Conservation (phyloP, 2,888 invertebrate genomes). For the Temnothorax rugatulus region DNA sequence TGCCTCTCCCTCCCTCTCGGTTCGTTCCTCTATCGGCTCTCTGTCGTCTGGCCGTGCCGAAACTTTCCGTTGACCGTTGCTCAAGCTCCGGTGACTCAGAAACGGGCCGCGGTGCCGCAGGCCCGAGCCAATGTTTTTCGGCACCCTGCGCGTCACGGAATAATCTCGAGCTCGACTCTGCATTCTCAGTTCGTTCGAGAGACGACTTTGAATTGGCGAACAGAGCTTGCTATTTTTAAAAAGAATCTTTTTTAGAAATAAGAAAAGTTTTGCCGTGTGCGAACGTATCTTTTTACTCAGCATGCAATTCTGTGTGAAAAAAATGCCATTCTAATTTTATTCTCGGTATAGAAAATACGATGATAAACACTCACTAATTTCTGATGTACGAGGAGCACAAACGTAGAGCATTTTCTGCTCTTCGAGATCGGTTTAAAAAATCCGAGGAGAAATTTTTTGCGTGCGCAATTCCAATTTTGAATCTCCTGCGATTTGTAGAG, state of each 20-base stretch:
- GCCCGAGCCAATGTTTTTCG: constrained; percentile 55
- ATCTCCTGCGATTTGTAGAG: neutral
- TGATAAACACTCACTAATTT: neutral
- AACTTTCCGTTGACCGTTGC: constrained; percentile 82
- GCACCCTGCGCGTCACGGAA: constrained; percentile 2
- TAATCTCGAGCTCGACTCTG: neutral
- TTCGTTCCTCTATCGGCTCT: constrained; percentile 20
- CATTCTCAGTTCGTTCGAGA: neutral
- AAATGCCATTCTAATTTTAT: neutral
- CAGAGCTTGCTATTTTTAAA: neutral
- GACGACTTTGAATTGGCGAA: too few species aligned
- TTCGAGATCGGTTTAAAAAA: neutral
- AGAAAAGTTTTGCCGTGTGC: neutral
- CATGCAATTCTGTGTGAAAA: neutral
- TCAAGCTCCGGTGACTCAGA: constrained; percentile 74
- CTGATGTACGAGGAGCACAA: neutral
- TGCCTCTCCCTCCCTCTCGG: neutral
- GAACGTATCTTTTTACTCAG: neutral
- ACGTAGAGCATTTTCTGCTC: neutral
- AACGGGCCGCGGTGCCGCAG: constrained; percentile 57
- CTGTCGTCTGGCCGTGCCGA: constrained; percentile 67
- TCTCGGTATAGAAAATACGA: neutral
- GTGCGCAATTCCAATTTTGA: neutral
- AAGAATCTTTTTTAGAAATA: neutral
- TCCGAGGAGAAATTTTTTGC: neutral